Base-by-base conservation (phyloP, 2,113 vertebrate genomes). In the Cricetomys ansorgei region DNA sequence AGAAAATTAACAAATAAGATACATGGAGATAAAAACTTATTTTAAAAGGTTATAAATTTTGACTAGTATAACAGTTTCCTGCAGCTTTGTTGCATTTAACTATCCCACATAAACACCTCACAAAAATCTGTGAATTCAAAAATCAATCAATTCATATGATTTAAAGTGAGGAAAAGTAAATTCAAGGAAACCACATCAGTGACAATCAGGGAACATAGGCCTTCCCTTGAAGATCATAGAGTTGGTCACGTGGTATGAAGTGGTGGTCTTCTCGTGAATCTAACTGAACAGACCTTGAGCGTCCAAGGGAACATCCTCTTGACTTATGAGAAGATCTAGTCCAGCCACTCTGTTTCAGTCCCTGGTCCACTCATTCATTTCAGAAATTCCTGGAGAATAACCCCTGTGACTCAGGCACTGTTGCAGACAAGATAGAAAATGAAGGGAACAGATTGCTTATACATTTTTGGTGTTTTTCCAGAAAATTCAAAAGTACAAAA, bases 1-100 rank as follows among this genome's bases (percentile, higher is more conserved):
- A 91, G 23, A 85, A 94, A 95, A 86, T 69, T 77, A 94, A n/a
- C 34, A 89, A 93, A 15, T 59, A 73, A 96, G 59, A 53, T 81
- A 77, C 13, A 57, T 7, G 59, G 13, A 86, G 67, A 62, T 53
- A 79, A 85, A 48, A 69, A 45, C n/a, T 19, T 19, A 90, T 75
- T 75, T 80, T 80, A 89, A 40, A 16, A 17, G 2, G 80, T 23
- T 69, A 48, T 76, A 95, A 89, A 37, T 75, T 6, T 75, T 89
- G 23, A 73, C 84, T 37, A 50, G 3, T 62, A 6, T 55, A 88
- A 67, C 70, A 50, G n/a, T 89, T 55, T 92, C 94, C 31, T 79
- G 21, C 13, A 75, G 92, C 48, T 91, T 84, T 43, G 53, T 9
- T 90, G 21, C 37, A 21, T 80, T 95, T 95, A 89, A 84, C 87